Conservation (phyloP, 64 coral and sea anemone species). For the Stylophora pistillata region DNA sequence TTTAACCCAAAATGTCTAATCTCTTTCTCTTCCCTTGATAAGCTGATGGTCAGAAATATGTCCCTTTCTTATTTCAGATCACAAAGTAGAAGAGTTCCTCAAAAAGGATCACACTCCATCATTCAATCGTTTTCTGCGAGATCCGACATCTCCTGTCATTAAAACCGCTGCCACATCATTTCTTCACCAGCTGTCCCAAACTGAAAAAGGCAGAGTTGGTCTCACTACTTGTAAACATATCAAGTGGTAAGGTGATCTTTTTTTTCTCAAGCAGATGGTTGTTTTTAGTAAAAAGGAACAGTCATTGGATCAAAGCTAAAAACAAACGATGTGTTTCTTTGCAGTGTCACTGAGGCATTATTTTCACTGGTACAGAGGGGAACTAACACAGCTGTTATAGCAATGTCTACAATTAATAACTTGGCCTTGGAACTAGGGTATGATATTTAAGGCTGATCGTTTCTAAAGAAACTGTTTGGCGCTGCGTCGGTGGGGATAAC, state of each 20-base stretch:
- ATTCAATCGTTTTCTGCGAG: constrained; percentile 57
- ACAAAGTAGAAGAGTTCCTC: constrained; percentile 73
- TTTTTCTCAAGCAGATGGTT: too few relatives aligned
- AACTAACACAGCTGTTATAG: constrained; percentile 65
- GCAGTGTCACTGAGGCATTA: constrained; percentile 66
- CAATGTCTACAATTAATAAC: constrained; percentile 82
- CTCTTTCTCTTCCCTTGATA: neutral
- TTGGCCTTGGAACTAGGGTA: constrained; percentile 69
- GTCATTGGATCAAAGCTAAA: neutral
- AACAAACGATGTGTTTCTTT: neutral
- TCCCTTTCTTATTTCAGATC: constrained; percentile 28
- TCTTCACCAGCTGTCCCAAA: constrained; percentile 75
- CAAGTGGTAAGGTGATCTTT: constrained; percentile 39
- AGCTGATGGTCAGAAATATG: neutral
- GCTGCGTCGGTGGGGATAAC: too few relatives aligned
- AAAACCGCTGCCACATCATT: constrained; percentile 62
- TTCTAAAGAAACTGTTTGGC: neutral
- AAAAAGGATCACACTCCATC: constrained; percentile 64
- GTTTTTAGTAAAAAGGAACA: neutral
- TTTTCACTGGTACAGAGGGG: constrained; percentile 68
- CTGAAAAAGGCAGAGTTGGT: constrained; percentile 61
- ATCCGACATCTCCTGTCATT: constrained; percentile 67
- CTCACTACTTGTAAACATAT: constrained; percentile 39
- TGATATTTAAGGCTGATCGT: too few relatives aligned
- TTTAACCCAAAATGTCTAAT: neutral